A percentile compares a stretch with the other conserved stretches of the same genome.
Conservation (phyloP, 2,113 vertebrate genomes). For the Triplophysa rosa region DNA sequence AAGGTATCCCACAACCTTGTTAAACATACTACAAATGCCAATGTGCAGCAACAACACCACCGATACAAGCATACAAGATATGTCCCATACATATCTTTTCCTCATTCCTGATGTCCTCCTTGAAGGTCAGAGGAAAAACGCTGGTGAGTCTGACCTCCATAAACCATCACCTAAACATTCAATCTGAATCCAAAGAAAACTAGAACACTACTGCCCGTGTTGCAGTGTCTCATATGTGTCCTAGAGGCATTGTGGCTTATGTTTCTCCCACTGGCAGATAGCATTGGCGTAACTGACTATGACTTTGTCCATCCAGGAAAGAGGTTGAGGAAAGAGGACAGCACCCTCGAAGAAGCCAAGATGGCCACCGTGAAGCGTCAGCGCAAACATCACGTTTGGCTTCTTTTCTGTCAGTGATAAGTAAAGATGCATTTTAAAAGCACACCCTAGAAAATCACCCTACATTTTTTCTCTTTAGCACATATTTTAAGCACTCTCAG, state of each 20-base stretch:
- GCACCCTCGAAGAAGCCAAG: conserved; percentile 96
- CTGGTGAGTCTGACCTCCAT: background rate
- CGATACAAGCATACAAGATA: background rate
- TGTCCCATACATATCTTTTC: background rate
- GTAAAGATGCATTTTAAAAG: background rate
- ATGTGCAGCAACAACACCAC: background rate
- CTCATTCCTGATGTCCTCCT: background rate
- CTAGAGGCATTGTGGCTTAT: conserved; percentile 74
- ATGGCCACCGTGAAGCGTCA: conserved; percentile 92
- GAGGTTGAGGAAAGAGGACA: conserved; percentile 88
- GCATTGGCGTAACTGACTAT: conserved; percentile 87
- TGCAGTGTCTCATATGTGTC: conserved; percentile 19
- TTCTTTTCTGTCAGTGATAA: conserved; percentile 76
- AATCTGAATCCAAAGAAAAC: background rate
- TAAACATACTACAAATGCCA: background rate
- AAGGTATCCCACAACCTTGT: background rate
- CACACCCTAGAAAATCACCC: background rate
- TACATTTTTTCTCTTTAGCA: too few species aligned
- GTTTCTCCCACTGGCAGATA: conserved; percentile 88
- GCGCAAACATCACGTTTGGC: conserved; percentile 86
- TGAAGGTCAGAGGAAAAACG: conserved; percentile 16
- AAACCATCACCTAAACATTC: conserved; percentile 8
- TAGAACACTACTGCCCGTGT: background rate
- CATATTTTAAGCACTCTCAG: too few species aligned
- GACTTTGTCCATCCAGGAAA: conserved; percentile 98